phyloP scores from a whole-genome alignment of 2,113 vertebrate species.

The Tragelaphus strepsiceros region DNA sequence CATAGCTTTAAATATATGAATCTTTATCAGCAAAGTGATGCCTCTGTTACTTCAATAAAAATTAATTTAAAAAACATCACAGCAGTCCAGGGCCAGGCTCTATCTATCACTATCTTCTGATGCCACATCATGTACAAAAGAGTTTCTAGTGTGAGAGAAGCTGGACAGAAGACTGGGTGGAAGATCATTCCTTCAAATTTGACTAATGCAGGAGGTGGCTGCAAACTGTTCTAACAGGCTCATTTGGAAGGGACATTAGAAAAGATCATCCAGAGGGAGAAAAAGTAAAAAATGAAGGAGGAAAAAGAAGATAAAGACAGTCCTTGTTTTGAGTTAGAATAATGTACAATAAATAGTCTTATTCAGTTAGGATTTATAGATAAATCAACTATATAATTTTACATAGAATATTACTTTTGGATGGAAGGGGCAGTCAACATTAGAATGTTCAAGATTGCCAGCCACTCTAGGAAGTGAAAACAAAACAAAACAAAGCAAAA shows the following conservation, averaged over 20 bases:
- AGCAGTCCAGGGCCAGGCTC: background rate
- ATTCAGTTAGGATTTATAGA: background rate
- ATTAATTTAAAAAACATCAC: background rate
- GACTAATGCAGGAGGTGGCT: background rate
- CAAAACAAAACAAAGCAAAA: too few relatives aligned
- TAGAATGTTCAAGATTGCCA: background rate
- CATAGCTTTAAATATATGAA: background rate
- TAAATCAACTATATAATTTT: background rate
- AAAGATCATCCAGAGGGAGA: background rate
- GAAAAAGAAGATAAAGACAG: background rate
- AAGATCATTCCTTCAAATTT: background rate
- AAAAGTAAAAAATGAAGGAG: background rate
- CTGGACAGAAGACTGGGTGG: background rate
- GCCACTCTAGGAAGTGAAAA: background rate
- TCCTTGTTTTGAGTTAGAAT: background rate
- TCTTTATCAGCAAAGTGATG: background rate
- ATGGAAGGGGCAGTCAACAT: background rate
- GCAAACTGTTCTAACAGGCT: background rate
- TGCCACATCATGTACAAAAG: background rate
- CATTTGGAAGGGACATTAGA: background rate
- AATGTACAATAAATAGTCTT: background rate
- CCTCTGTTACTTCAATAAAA: background rate
- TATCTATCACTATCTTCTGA: background rate
- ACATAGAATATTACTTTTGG: background rate
- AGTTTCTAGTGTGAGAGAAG: background rate